Evolutionary conservation across 1,140 invertebrate genomes (phyloP).

Genomic region (Polypedilum pembai): DNA sequence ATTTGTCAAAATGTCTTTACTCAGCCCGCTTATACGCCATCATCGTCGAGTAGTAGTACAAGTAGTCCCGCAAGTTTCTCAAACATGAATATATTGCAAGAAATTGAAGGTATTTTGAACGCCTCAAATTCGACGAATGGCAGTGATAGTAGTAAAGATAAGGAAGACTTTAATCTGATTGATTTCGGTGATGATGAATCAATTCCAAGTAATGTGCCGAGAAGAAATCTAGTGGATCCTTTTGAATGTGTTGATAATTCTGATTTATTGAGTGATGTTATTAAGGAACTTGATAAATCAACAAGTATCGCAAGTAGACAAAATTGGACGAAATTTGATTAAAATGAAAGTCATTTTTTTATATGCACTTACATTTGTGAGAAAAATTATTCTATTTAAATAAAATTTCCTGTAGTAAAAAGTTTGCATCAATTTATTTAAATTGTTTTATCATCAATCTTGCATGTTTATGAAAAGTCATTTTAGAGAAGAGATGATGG

Average conservation of each 20-base stretch:
- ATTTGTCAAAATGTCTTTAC: neutral
- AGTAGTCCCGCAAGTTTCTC: neutral
- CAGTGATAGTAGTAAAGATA: neutral
- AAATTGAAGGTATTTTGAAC: neutral
- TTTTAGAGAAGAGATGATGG: too few species aligned
- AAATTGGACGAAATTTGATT: conserved; percentile 4
- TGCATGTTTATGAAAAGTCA: too few species aligned
- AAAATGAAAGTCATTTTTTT: conserved; percentile 14
- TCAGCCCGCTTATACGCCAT: neutral
- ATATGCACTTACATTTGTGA: neutral
- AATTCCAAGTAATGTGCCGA: neutral
- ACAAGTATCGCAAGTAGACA: neutral
- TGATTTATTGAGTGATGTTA: conserved; percentile 6
- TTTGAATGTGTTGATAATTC: neutral
- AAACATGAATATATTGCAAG: conserved; percentile 21
- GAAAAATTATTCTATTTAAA: too few species aligned
- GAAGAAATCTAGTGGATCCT: neutral
- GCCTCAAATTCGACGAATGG: neutral
- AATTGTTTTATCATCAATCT: too few species aligned
- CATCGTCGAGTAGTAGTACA: neutral
- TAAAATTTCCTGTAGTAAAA: too few species aligned
- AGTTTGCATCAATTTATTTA: too few species aligned
- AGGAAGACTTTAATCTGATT: conserved; percentile 2
- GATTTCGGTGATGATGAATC: conserved; percentile 14
- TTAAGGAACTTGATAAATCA: neutral